Evolutionary conservation across 2,113 vertebrate species (phyloP).

Genomic region (Sebastes fasciatus): DNA sequence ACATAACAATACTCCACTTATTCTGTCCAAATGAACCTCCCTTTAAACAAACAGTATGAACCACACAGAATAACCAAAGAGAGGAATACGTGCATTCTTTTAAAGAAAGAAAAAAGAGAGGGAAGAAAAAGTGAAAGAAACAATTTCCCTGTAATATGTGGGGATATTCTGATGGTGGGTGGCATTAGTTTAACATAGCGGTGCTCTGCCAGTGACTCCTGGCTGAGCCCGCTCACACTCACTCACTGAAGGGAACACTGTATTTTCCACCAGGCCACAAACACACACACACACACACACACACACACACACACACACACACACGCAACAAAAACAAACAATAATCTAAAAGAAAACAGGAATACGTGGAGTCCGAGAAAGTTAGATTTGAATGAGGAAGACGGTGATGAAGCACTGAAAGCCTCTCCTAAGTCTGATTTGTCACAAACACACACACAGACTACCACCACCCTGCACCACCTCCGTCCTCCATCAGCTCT

Average conservation of each 20-base stretch:
- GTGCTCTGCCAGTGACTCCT: slow-evolving; percentile 67
- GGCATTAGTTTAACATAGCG: slow-evolving; percentile 62
- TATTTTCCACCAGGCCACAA: slow-evolving; percentile 63
- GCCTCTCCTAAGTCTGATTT: slow-evolving; percentile 11
- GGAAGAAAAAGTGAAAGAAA: not conserved
- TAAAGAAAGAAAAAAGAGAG: slow-evolving; percentile 2
- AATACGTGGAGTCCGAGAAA: slow-evolving; percentile 14
- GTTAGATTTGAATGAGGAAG: slow-evolving; percentile 38
- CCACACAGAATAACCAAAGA: slow-evolving; percentile 18
- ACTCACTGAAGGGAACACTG: slow-evolving; percentile 51
- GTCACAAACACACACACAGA: slow-evolving; percentile 22
- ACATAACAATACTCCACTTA: slow-evolving; percentile 42
- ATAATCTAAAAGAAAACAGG: slow-evolving; percentile 12
- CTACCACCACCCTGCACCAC: slow-evolving; percentile 37
- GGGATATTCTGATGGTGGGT: slow-evolving; percentile 71
- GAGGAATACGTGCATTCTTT: slow-evolving; percentile 47
- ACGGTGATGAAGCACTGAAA: slow-evolving; percentile 36
- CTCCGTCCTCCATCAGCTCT: slow-evolving; percentile 54
- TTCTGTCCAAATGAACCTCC: slow-evolving; percentile 60
- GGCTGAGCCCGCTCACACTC: slow-evolving; percentile 64
- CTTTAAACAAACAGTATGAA: slow-evolving; percentile 60
- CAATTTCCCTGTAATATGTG: slow-evolving; percentile 41
- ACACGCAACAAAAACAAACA: slow-evolving; percentile 34
- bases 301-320: slow-evolving; percentile 31
- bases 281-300: slow-evolving; percentile 41